These are phyloP conservation scores for Sminthurides aquaticus DNA, from an alignment of 2,888 invertebrate genomes.

Conservation along the genomic window DNA sequence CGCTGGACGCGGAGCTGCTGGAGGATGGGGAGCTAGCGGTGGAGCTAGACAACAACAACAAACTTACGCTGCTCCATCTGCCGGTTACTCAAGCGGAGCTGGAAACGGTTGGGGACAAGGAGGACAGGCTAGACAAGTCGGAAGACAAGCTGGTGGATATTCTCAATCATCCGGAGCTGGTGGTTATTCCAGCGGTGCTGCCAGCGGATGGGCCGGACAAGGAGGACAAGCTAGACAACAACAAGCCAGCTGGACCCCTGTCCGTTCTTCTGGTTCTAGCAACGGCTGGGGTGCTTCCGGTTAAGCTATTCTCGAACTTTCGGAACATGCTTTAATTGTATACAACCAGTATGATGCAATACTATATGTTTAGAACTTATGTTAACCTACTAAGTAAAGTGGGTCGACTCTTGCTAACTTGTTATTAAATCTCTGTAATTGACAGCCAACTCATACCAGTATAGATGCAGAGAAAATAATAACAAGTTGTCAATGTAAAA, in stretches of 20 bases:
- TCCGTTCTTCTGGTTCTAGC: neutral
- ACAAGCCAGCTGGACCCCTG: neutral
- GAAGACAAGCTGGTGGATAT: neutral
- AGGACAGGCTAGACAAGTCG: slow-evolving; percentile 2
- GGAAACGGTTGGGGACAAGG: slow-evolving; percentile 14
- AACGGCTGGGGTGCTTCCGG: neutral
- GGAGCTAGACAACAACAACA: neutral
- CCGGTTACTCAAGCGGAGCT: slow-evolving; percentile 24
- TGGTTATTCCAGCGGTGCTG: slow-evolving; percentile 43
- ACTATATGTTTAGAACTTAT: too few relatives aligned
- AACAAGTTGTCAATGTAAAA: too few relatives aligned
- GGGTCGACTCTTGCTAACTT: too few relatives aligned
- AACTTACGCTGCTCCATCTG: slow-evolving; percentile 11
- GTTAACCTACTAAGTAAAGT: too few relatives aligned
- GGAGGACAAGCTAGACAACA: too few relatives aligned
- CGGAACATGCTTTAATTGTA: too few relatives aligned
- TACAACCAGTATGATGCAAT: too few relatives aligned
- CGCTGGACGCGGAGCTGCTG: neutral
- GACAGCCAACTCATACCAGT: too few relatives aligned
- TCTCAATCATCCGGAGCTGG: too few relatives aligned
- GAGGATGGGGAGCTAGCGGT: neutral
- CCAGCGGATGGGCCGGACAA: neutral
- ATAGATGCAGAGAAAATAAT: too few relatives aligned
- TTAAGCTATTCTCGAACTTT: neutral
- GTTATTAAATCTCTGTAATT: too few relatives aligned